Evolutionary conservation across 2,113 vertebrate species (phyloP), one percentile per base, ranked within the genome.

Genomic region (Beaufortia kweichowensis): DNA sequence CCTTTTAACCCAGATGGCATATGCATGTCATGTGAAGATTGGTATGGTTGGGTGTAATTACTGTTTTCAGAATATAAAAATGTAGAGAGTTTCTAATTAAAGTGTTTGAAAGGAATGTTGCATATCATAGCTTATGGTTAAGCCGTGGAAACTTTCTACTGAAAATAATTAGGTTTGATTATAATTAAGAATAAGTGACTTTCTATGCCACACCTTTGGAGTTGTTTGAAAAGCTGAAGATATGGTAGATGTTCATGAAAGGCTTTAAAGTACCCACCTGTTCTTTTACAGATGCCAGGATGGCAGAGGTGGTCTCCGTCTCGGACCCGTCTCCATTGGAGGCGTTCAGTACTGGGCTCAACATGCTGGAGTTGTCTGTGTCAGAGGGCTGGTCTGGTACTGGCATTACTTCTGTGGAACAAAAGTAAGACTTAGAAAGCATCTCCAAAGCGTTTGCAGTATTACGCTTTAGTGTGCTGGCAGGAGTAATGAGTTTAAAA

Each of bases 241-340:
- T 48, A 3, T 19, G 43, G 35, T 6, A 14, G 43, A 46, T 14
- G 12, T 46, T 4, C 14, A 46, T 77, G 9, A 76, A 15, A 26
- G 10, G 15, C 1, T 15, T 28, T 2, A 17, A 21, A 39, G 41
- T 17, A 75, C 90, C 79, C 90, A 98, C 97, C 95, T 99, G 96
- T 88, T 99, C 97, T 83, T 99, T 99, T 86, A 99, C 97, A 2
- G 97, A 99, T 68, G 97, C 97, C 1, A 99, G 92, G 85, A 98
- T 98, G 83, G 96, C 96, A 6, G 96, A 99, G 65, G 96, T 98
- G 85, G 96, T 99, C 91, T 99, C 97, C 0, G 96, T 95, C 89
- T 98, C 96, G 0, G 97, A 96, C 84, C 95, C 96, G 82, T 99
- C 96, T 0, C 96, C 96, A 0, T 97, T 98, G 89, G 96, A 96